phyloP scores from a whole-genome alignment of 2,888 invertebrate species.

The Lepas anatifera region DNA sequence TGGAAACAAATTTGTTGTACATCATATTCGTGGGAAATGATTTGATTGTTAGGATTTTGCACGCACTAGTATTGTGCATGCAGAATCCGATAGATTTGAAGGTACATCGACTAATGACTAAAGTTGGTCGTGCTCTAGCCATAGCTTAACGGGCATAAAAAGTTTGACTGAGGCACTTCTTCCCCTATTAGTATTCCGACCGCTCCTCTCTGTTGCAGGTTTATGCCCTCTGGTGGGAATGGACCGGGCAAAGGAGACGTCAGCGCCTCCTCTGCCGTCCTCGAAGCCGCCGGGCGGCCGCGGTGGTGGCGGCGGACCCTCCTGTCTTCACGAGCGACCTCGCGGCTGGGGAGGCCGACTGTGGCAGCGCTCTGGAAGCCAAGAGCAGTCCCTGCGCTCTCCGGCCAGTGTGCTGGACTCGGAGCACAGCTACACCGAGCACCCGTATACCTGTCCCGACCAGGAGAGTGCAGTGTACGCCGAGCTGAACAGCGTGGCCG shows the following conservation, averaged over 20 bases:
- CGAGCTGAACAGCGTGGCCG: conserved; percentile 23
- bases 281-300: background rate
- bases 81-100: too few species aligned
- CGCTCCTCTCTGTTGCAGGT: background rate
- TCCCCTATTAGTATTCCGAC: too few species aligned
- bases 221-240: background rate
- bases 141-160: too few species aligned
- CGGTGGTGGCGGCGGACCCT: background rate
- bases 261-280: background rate
- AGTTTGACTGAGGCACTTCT: too few species aligned
- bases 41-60: too few species aligned
- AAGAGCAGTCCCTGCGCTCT: conserved; percentile 23
- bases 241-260: background rate
- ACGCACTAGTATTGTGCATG: too few species aligned
- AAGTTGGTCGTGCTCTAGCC: too few species aligned
- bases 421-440: conserved; percentile 26
- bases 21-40: too few species aligned
- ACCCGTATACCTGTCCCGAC: conserved; percentile 25
- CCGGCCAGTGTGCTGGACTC: conserved; percentile 23
- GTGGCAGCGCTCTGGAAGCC: conserved; percentile 23
- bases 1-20: too few species aligned
- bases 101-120: too few species aligned
- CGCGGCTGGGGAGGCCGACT: conserved; percentile 23
- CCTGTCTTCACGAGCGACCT: too few species aligned
- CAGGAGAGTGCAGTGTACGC: conserved; percentile 25